These are phyloP conservation scores for Plutomurus gul DNA, from an alignment of 1,140 invertebrate species.

Conservation along the genomic window DNA sequence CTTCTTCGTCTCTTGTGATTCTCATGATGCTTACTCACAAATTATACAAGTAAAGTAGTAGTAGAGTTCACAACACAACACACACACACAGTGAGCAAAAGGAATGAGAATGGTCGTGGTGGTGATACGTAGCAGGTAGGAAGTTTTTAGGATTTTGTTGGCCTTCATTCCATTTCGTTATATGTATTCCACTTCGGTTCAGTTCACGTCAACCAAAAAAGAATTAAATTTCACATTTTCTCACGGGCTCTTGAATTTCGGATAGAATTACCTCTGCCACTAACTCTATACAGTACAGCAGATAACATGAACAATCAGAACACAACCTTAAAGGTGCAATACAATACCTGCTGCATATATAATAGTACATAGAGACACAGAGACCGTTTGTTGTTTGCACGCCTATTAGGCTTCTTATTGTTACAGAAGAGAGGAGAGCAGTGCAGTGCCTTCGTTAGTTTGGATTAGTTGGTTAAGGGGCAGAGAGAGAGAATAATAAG, in stretches of 20 bases:
- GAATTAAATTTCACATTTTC: slow-evolving; percentile 28
- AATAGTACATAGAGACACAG: no score
- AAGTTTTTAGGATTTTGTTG: background rate
- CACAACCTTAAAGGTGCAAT: no score
- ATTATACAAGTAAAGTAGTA: background rate
- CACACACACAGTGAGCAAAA: background rate
- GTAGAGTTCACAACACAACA: background rate
- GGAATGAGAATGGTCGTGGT: background rate
- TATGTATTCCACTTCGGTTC: background rate
- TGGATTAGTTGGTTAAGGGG: no score
- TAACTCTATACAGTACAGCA: no score
- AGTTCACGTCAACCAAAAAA: slow-evolving; percentile 3
- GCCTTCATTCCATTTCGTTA: slow-evolving; percentile 10
- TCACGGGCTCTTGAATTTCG: slow-evolving; percentile 15
- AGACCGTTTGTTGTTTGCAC: no score
- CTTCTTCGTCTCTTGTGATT: background rate
- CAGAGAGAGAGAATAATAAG: no score
- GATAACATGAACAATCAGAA: no score
- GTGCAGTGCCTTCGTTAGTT: no score
- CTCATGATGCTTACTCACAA: background rate
- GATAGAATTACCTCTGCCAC: background rate
- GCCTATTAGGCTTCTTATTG: no score
- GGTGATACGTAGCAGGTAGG: no score
- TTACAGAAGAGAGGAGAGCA: no score
- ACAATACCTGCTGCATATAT: no score